These are phyloP conservation scores for Apotomis capreana DNA, from an alignment of 2,888 invertebrate species.

Conservation along the genomic window DNA sequence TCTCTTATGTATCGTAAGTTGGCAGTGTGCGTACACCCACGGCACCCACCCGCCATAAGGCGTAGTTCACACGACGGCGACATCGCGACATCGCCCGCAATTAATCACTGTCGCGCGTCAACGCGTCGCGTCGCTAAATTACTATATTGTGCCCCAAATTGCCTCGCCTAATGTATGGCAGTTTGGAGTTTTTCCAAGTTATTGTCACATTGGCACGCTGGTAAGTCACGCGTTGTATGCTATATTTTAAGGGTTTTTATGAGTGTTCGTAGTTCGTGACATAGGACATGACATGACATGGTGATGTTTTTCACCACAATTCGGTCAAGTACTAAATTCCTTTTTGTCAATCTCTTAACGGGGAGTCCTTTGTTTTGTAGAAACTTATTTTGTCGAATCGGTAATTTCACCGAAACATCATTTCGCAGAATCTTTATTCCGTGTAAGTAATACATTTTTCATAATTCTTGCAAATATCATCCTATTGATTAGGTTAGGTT, in stretches of 20 bases:
- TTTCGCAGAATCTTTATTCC: too few relatives aligned
- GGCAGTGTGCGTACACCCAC: neutral
- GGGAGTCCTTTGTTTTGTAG: neutral
- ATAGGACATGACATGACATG: neutral
- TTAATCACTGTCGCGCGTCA: slow-evolving; percentile 42
- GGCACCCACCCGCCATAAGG: slow-evolving; percentile 31
- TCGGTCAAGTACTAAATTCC: too few relatives aligned
- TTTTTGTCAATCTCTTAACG: neutral
- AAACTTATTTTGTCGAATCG: too few relatives aligned
- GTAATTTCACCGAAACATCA: too few relatives aligned
- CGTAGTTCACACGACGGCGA: slow-evolving; percentile 40
- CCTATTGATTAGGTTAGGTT: too few relatives aligned
- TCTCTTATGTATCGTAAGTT: neutral
- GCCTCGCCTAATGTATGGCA: slow-evolving; percentile 35
- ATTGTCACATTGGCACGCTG: slow-evolving; percentile 33
- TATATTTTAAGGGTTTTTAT: slow-evolving; percentile 6
- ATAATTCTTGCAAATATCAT: too few relatives aligned
- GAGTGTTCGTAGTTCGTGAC: slow-evolving; percentile 6
- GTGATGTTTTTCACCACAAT: neutral
- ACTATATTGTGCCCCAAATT: slow-evolving; percentile 40
- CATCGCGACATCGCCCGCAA: slow-evolving; percentile 38
- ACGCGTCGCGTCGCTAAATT: slow-evolving; percentile 40
- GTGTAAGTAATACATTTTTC: too few relatives aligned
- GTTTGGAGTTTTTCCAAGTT: slow-evolving; percentile 33
- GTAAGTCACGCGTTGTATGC: slow-evolving; percentile 3